Percentiles rank a stretch among this genome's conserved stretches.
phyloP scores from a whole-genome alignment of 2,113 vertebrate species.

The Rhabdornis inornatus region DNA sequence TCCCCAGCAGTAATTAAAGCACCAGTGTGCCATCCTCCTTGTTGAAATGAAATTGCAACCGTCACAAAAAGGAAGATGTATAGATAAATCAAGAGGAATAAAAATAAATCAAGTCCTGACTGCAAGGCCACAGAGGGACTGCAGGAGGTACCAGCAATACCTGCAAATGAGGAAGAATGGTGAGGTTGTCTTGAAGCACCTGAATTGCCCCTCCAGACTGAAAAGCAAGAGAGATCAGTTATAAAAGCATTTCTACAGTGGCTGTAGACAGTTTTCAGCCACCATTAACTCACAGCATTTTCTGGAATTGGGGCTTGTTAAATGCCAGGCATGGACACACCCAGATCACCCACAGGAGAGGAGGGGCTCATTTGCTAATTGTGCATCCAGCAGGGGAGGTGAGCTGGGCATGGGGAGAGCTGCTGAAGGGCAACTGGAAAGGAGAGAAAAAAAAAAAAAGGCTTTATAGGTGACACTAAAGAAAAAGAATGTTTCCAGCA shows the following conservation, averaged over 20 bases:
- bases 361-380: background rate
- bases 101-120: background rate
- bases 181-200: background rate
- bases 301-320: background rate
- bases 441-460: background rate
- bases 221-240: background rate
- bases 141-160: background rate
- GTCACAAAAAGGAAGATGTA: background rate
- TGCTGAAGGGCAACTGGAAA: background rate
- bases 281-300: background rate
- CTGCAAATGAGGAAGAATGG: background rate
- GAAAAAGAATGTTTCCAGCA: background rate
- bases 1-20: background rate
- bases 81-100: background rate
- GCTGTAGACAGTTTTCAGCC: background rate
- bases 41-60: background rate
- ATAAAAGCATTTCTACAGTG: background rate
- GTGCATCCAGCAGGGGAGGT: rapidly evolving
- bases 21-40: background rate
- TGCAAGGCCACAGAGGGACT: background rate
- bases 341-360: background rate
- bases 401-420: background rate
- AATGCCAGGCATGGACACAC: background rate
- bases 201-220: background rate
- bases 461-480: background rate